phyloP scores from a whole-genome alignment of 2,888 invertebrate genomes.

The Megastigmus dorsalis region DNA sequence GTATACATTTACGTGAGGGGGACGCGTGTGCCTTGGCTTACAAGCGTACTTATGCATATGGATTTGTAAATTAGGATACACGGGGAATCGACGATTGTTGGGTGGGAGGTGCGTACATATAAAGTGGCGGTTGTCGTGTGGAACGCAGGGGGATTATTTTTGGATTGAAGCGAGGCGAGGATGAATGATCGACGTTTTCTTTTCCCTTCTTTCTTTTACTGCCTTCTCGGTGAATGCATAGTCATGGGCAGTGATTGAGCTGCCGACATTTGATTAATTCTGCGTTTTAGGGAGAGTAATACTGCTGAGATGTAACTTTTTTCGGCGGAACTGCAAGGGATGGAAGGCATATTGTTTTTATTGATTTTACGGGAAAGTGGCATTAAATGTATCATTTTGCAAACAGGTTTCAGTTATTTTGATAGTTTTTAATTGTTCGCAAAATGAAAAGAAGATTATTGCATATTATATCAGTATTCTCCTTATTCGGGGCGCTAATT shows the following conservation, averaged over 20 bases:
- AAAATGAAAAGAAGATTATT: too few species aligned
- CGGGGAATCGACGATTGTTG: slow-evolving; percentile 37
- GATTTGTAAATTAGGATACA: slow-evolving; percentile 35
- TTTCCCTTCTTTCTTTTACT: too few species aligned
- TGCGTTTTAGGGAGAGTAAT: neutral
- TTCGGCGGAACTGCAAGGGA: too few species aligned
- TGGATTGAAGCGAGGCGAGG: neutral
- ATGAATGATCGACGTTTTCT: slow-evolving; percentile 17
- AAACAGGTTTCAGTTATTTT: too few species aligned
- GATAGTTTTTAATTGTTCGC: too few species aligned
- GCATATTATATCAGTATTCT: too few species aligned
- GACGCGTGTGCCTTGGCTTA: neutral
- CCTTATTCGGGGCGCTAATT: too few species aligned
- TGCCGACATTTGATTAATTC: slow-evolving; percentile 27
- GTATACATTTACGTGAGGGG: neutral
- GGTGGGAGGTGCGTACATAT: neutral
- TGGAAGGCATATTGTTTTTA: too few species aligned
- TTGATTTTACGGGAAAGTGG: too few species aligned
- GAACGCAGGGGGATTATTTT: neutral
- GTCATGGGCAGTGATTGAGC: slow-evolving; percentile 39
- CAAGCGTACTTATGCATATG: slow-evolving; percentile 21
- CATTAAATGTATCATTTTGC: too few species aligned
- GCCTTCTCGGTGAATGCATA: slow-evolving; percentile 5
- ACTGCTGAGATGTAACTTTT: too few species aligned
- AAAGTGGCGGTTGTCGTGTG: too few species aligned